Evolutionary conservation across 1,140 invertebrate genomes (phyloP).

Genomic region (Cardiocondyla obscurior): DNA sequence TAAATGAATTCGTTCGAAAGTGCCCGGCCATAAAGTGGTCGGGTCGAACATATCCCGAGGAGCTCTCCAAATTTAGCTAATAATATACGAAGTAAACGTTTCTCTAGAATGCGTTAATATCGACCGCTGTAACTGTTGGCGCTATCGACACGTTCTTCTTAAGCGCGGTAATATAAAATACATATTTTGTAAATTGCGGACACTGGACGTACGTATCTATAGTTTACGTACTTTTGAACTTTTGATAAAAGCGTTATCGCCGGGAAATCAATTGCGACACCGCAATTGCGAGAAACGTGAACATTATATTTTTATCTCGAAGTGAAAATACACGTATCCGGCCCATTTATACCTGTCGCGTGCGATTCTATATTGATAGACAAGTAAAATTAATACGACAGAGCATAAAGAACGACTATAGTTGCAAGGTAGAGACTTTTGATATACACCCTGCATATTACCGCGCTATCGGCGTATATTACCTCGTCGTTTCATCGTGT

Average conservation of each 20-base stretch:
- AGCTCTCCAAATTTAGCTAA: constrained; percentile 2
- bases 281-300: not conserved
- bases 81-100: constrained; percentile 27
- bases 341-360: not conserved
- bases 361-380: not conserved
- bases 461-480: not conserved
- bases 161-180: too few relatives aligned
- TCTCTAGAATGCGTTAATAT: constrained; percentile 5
- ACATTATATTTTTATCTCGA: not conserved
- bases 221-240: not conserved
- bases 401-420: not conserved
- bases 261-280: not conserved
- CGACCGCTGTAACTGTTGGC: not conserved
- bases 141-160: not conserved
- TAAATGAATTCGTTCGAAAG: constrained; percentile 31
- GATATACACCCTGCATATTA: not conserved
- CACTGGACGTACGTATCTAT: not conserved
- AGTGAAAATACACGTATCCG: not conserved
- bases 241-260: not conserved
- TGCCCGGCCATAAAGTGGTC: constrained; percentile 5
- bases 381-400: constrained; percentile 13
- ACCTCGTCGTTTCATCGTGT: not conserved
- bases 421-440: not conserved
- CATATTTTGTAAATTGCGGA: not conserved
- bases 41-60: constrained; percentile 17